Evolutionary conservation across 2,113 vertebrate genomes (phyloP).

Genomic region (Syngnathus typhle): DNA sequence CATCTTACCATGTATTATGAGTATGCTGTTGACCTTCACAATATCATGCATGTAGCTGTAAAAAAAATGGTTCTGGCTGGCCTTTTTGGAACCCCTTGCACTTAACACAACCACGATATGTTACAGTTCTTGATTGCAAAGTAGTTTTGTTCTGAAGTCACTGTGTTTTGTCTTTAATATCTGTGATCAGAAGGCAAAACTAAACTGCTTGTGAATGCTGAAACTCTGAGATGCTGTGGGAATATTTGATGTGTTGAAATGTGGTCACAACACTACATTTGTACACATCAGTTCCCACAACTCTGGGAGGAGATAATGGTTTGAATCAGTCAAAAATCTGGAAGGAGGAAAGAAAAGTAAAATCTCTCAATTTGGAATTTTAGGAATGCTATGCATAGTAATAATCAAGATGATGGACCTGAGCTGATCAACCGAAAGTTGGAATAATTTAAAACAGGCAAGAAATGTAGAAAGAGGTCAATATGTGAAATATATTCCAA

Average conservation of each 20-base stretch:
- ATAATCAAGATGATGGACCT: no score
- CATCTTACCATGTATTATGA: constrained; percentile 39
- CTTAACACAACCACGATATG: constrained; percentile 28
- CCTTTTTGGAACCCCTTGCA: constrained; percentile 33
- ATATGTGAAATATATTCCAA: not conserved
- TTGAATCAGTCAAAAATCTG: no score
- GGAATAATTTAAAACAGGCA: not conserved
- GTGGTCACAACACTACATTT: not conserved
- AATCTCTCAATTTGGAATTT: no score
- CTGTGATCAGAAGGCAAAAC: constrained; percentile 11
- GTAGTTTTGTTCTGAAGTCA: constrained; percentile 5
- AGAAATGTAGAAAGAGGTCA: not conserved
- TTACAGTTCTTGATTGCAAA: constrained; percentile 28
- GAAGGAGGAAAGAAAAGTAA: no score
- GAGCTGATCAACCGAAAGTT: no score
- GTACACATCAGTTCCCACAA: no score
- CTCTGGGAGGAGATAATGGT: no score
- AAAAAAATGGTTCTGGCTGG: constrained; percentile 30
- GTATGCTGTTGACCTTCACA: constrained; percentile 62
- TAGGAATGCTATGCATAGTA: no score
- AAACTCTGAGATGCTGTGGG: not conserved
- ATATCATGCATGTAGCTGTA: constrained; percentile 57
- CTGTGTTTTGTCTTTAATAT: not conserved
- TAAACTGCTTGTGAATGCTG: not conserved
- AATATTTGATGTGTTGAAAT: not conserved